phyloP scores from a whole-genome alignment of 2,888 invertebrate genomes.

The Cryptocheilus praepositus region DNA sequence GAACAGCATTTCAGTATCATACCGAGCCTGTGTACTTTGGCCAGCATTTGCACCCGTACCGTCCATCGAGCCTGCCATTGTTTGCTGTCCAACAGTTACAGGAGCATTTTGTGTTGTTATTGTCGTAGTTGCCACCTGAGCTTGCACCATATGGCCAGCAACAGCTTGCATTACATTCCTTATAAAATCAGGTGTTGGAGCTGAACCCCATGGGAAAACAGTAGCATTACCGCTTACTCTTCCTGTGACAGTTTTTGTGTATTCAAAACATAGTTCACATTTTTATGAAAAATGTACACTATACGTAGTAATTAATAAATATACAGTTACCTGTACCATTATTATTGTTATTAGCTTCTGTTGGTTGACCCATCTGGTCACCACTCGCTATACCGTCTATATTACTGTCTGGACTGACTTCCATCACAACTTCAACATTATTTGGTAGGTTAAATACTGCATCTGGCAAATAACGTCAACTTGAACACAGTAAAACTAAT shows the following conservation, averaged over 20 bases:
- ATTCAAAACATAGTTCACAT: background rate
- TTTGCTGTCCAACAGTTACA: conserved; percentile 51
- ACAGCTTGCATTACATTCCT: conserved; percentile 78
- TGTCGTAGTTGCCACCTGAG: conserved; percentile 45
- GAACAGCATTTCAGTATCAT: conserved; percentile 16
- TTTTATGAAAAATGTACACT: background rate
- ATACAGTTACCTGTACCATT: conserved; percentile 43
- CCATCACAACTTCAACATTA: conserved; percentile 80
- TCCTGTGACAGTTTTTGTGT: conserved; percentile 21
- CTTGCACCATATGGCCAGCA: conserved; percentile 74
- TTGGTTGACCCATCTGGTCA: conserved; percentile 59
- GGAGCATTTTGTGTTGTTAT: conserved; percentile 45
- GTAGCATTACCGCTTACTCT: conserved; percentile 48
- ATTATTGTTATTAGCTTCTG: conserved; percentile 54
- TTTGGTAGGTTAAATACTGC: conserved; percentile 69
- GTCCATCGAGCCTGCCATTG: conserved; percentile 57
- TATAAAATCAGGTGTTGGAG: conserved; percentile 76
- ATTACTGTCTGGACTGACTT: conserved; percentile 76
- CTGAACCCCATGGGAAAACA: conserved; percentile 73
- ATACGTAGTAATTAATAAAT: background rate
- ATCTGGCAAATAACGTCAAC: conserved; percentile 43
- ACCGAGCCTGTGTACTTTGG: conserved; percentile 72
- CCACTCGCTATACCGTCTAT: conserved; percentile 66
- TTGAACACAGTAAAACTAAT: conserved; percentile 4
- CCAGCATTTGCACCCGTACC: conserved; percentile 63